Evolutionary conservation across 1,140 invertebrate genomes (phyloP).

Genomic region (Macrocentrus cingulum): DNA sequence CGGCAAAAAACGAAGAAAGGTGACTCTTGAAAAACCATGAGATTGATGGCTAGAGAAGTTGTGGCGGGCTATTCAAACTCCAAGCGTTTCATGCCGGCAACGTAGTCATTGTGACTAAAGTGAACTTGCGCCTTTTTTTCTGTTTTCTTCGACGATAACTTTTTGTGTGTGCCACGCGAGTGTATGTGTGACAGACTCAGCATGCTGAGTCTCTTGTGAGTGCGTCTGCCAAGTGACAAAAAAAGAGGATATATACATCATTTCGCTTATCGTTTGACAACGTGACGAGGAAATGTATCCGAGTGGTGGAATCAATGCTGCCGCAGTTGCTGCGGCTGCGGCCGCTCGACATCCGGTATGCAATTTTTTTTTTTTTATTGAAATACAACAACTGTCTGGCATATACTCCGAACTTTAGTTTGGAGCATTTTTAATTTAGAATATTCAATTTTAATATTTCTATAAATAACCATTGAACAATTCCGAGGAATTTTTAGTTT

Average conservation of each 20-base stretch:
- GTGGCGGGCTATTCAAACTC: slow-evolving; percentile 21
- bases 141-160: not conserved
- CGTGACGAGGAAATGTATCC: slow-evolving; percentile 57
- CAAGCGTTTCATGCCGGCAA: not conserved
- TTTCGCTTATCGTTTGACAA: not conserved
- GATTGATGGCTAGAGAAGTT: slow-evolving; percentile 11
- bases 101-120: slow-evolving; percentile 8
- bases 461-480: too few relatives aligned
- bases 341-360: slow-evolving; percentile 66
- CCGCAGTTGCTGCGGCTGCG: slow-evolving; percentile 63
- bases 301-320: slow-evolving; percentile 65
- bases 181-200: slow-evolving; percentile 5
- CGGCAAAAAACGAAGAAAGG: not conserved
- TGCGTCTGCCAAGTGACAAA: slow-evolving; percentile 7
- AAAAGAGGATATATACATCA: slow-evolving; percentile 6
- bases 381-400: too few relatives aligned
- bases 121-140: not conserved
- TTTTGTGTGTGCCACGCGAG: slow-evolving; percentile 4
- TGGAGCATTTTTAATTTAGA: too few relatives aligned
- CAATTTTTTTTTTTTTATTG: slow-evolving; percentile 27
- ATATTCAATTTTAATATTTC: too few relatives aligned
- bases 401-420: too few relatives aligned
- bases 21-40: slow-evolving; percentile 8
- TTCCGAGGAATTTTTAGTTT: too few relatives aligned
- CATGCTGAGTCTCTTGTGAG: slow-evolving; percentile 23